phyloP scores from a whole-genome alignment of 2,797 vertebrate species.

The Liasis olivaceus region DNA sequence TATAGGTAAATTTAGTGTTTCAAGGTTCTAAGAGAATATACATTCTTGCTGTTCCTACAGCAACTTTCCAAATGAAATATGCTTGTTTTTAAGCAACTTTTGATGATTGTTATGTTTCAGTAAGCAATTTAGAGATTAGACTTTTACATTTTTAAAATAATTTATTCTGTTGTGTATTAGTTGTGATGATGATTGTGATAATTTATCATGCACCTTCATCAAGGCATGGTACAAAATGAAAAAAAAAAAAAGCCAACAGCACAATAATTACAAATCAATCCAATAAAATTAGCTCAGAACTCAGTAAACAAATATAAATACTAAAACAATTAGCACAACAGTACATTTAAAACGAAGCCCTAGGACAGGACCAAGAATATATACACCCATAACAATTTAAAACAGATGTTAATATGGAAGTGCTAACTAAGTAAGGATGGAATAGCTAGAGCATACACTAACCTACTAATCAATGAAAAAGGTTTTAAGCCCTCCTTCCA shows the following conservation, averaged over 20 bases:
- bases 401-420: neutral
- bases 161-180: neutral
- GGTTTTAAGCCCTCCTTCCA: neutral
- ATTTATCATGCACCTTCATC: neutral
- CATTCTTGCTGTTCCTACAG: neutral
- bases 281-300: neutral
- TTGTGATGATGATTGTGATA: neutral
- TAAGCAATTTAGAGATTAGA: neutral
- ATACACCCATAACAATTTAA: neutral
- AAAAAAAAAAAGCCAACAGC: neutral
- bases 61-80: neutral
- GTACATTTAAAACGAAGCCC: neutral
- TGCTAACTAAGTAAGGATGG: neutral
- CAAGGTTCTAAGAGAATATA: neutral
- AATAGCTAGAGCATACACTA: neutral
- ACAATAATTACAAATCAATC: neutral
- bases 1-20: slow-evolving; percentile 12
- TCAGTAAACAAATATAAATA: neutral
- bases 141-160: neutral
- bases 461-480: neutral
- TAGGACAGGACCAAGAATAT: neutral
- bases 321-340: neutral
- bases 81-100: neutral
- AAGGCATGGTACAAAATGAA: neutral
- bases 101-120: neutral